Percentiles rank a stretch among this genome's conserved stretches.
Conservation (phyloP, 1,140 invertebrate genomes). For the Telenomus remus region DNA sequence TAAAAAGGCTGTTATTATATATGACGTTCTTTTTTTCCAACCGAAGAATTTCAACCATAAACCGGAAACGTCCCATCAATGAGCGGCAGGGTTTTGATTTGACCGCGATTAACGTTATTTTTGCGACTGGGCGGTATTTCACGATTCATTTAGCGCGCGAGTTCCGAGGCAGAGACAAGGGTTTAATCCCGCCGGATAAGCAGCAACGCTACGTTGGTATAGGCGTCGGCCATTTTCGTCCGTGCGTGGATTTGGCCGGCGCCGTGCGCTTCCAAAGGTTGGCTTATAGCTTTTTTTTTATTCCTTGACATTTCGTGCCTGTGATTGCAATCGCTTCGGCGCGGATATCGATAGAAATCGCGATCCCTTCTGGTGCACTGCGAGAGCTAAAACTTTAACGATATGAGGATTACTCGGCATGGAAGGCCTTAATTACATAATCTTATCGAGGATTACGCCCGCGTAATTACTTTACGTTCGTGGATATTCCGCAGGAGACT, state of each 20-base stretch:
- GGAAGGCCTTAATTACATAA: conserved; percentile 57
- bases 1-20: conserved; percentile 25
- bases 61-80: no score
- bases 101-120: conserved; percentile 59
- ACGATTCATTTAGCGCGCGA: conserved; percentile 64
- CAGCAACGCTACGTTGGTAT: conserved; percentile 55
- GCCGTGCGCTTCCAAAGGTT: conserved; percentile 19
- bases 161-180: conserved; percentile 25
- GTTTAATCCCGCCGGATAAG: conserved; percentile 64
- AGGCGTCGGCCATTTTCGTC: conserved; percentile 31
- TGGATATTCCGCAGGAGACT: conserved; percentile 49
- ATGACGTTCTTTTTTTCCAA: no score
- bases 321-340: conserved; percentile 24
- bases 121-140: conserved; percentile 50
- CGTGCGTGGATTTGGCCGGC: conserved; percentile 13
- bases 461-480: conserved; percentile 60
- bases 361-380: conserved; percentile 26
- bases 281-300: conserved; percentile 21
- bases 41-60: no score
- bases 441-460: conserved; percentile 59
- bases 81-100: conserved; percentile 55
- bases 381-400: conserved; percentile 50
- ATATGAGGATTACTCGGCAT: conserved; percentile 54
- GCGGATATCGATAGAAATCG: conserved; percentile 41
- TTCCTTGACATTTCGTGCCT: conserved; percentile 6